These are phyloP conservation scores for Cnemophilus loriae DNA, from an alignment of 2,113 vertebrate genomes.

Conservation along the genomic window DNA sequence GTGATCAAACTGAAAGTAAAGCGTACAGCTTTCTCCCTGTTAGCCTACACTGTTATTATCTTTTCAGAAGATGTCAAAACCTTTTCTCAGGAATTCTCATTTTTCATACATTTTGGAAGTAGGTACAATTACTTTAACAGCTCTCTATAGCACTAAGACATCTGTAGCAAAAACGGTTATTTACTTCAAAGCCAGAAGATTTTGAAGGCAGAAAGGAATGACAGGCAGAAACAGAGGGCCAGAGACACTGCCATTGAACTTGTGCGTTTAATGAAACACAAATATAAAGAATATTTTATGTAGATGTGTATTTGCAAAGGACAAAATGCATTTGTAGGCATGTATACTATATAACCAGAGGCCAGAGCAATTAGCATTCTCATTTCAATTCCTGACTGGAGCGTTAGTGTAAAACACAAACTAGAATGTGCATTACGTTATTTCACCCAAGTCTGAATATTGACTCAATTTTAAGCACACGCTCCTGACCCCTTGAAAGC, in stretches of 20 bases:
- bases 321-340: constrained; percentile 26
- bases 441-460: background rate
- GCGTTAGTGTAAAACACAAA: background rate
- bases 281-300: constrained; percentile 32
- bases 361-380: background rate
- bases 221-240: constrained; percentile 19
- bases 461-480: background rate
- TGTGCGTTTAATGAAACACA: constrained; percentile 46
- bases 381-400: background rate
- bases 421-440: background rate
- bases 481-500: background rate
- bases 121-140: constrained; percentile 63
- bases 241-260: constrained; percentile 14
- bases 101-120: constrained; percentile 65
- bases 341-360: background rate
- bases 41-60: constrained; percentile 57
- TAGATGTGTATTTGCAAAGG: constrained; percentile 28
- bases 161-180: constrained; percentile 50
- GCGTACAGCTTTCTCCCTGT: constrained; percentile 43
- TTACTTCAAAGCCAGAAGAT: constrained; percentile 59
- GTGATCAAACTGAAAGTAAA: constrained; percentile 52
- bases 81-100: constrained; percentile 56
- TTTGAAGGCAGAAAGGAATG: constrained; percentile 19
- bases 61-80: constrained; percentile 60
- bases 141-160: constrained; percentile 35